Base-by-base conservation (phyloP, 2,113 vertebrate species). In the Mus musculus region DNA sequence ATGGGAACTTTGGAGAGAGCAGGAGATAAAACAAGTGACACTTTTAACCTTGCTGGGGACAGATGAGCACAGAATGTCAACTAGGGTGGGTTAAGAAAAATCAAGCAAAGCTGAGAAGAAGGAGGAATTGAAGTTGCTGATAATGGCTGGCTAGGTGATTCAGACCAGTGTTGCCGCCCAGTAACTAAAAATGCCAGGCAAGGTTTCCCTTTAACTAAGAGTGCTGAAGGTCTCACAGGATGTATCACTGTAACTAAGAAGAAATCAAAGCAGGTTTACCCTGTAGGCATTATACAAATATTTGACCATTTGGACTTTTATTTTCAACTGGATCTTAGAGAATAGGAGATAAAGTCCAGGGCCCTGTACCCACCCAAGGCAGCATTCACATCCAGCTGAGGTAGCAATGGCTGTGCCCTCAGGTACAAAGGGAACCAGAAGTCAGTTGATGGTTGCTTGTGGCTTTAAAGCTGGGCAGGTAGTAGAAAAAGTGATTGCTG, bases 251-350 rank as follows among this genome's bases (percentile, higher is more conserved):
- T 84, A 73, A 91, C 76, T 52, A 54, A 93, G 67, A 12, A 61
- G 78, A 89, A 77, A 72, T 30, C 84, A 81, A 59, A 72, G 67
- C 63, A 42, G 16, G n/a, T 61, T 7, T 49, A 78, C 81, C 81
- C 17, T 26, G 39, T 84, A 17, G 75, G 42, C 42, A 90, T 77
- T 56, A 72, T 90, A 61, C 16, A 33, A 33, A 6, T 61, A 69
- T 52, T 82, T 80, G 42, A 20, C 73, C 39, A 22, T 54, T n/a
- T 65, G 39, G 52, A 39, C 28, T 30, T 52, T 63, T 49, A 22
- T 75, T 88, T 87, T 65, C 36, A 81, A 75, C 69, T 65, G 77
- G 49, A 52, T 91, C 59, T 91, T 76, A 67, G 73, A 81, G 63
- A 54, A 87, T 28, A 12, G 12, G 26, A 12, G 56, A 77, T 86